Conservation (phyloP, 37 sponge, comb jelly and placozoan genomes). For the Dysidea cf. avara region DNA sequence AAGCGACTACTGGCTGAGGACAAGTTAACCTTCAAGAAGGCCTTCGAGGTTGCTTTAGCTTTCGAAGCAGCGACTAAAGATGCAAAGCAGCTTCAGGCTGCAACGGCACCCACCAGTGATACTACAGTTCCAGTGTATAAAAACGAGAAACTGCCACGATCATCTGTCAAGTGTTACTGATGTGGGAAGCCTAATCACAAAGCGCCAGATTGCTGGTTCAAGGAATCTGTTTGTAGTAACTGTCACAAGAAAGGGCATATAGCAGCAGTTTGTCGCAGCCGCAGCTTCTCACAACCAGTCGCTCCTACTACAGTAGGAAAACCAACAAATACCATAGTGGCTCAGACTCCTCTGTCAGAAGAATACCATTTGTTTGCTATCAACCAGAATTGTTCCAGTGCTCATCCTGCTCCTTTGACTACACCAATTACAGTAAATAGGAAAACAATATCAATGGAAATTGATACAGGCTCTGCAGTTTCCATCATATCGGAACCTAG, state of each 20-base stretch:
- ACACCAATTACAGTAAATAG: neutral
- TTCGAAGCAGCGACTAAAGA: neutral
- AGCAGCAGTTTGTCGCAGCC: neutral
- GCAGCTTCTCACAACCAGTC: too few relatives aligned
- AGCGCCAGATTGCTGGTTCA: conserved; percentile 6
- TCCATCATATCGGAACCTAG: neutral
- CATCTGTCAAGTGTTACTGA: neutral
- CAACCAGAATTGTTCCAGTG: too few relatives aligned
- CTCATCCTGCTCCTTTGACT: neutral
- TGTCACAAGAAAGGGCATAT: conserved; percentile 30
- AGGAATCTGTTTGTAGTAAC: conserved; percentile 6
- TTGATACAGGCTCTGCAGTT: neutral
- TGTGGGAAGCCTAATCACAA: neutral
- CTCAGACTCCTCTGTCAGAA: neutral
- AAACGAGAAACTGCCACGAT: neutral
- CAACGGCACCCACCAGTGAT: neutral
- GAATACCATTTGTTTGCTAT: neutral
- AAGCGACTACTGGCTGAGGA: too few relatives aligned
- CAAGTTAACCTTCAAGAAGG: too few relatives aligned
- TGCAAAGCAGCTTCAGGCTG: neutral
- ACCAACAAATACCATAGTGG: neutral
- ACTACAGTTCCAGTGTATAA: neutral
- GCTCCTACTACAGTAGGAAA: neutral
- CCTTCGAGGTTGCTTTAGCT: too few relatives aligned
- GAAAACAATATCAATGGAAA: neutral